Evolutionary conservation across 2,797 vertebrate genomes (phyloP).

Genomic region (Rhinella marina): DNA sequence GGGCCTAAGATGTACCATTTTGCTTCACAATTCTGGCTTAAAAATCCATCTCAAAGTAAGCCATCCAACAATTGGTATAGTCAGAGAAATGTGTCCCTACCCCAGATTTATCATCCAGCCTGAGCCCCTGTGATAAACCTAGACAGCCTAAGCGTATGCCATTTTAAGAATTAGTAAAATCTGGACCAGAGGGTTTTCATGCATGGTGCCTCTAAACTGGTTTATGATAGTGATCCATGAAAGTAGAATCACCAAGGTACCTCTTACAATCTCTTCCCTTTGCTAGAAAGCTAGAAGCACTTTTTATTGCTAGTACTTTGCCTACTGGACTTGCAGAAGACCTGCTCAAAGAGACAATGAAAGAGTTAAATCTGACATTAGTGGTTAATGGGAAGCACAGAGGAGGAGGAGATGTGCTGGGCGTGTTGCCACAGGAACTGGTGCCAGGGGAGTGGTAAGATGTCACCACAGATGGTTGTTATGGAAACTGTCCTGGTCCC

Average conservation of each 20-base stretch:
- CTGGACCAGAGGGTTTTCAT: neutral
- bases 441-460: conserved; percentile 63
- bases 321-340: neutral
- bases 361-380: conserved; percentile 8
- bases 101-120: too few relatives aligned
- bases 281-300: neutral
- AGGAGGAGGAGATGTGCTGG: conserved; percentile 39
- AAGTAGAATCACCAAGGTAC: neutral
- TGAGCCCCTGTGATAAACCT: too few relatives aligned
- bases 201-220: neutral
- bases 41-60: too few relatives aligned
- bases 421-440: conserved; percentile 47
- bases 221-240: neutral
- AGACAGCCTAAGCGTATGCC: too few relatives aligned
- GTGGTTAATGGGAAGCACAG: conserved; percentile 24
- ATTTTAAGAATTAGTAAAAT: too few relatives aligned
- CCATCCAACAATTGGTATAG: too few relatives aligned
- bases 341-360: neutral
- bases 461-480: conserved; percentile 76
- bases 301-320: neutral
- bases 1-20: too few relatives aligned
- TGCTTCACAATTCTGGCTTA: too few relatives aligned
- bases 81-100: too few relatives aligned
- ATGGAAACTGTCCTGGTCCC: conserved; percentile 75
- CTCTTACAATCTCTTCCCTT: neutral